Percentiles rank a stretch among this genome's conserved stretches.
These are phyloP conservation scores for Melipona quadrifasciata DNA, from an alignment of 1,140 invertebrate species.

Conservation along the genomic window DNA sequence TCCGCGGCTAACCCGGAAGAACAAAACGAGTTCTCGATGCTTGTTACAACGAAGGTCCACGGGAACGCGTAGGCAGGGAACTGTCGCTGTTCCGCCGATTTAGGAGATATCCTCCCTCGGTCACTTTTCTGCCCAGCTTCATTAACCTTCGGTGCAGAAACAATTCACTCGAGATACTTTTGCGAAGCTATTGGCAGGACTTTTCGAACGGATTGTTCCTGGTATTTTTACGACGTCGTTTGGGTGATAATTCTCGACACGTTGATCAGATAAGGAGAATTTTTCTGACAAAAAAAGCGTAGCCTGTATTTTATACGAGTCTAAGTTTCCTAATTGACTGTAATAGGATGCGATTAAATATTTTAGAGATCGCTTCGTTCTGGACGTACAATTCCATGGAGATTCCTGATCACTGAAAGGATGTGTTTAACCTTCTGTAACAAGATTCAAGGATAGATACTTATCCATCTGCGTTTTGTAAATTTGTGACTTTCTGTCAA, in stretches of 20 bases:
- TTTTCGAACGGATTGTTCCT: neutral
- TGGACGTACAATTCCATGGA: neutral
- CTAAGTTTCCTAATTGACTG: neutral
- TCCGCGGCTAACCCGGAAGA: conserved; percentile 61
- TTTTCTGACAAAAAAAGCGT: neutral
- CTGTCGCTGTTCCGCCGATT: conserved; percentile 33
- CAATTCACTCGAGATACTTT: neutral
- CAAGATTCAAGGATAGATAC: neutral
- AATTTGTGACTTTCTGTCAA: neutral
- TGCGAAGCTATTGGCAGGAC: neutral
- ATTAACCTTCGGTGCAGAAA: neutral
- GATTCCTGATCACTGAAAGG: no score
- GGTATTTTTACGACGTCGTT: neutral
- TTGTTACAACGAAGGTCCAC: conserved; percentile 51
- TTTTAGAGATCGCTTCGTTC: neutral
- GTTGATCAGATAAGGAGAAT: neutral
- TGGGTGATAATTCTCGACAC: neutral
- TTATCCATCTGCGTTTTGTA: neutral
- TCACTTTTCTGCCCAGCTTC: neutral
- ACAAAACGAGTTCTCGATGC: conserved; percentile 61
- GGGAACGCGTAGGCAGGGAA: conserved; percentile 22
- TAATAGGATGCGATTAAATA: neutral
- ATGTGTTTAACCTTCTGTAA: no score
- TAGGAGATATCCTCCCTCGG: conserved; percentile 16
- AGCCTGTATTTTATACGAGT: neutral